Percentiles rank a stretch among this genome's conserved stretches.
Conservation (phyloP, 2,113 vertebrate genomes). For the Petrocephalus microphthalmus region DNA sequence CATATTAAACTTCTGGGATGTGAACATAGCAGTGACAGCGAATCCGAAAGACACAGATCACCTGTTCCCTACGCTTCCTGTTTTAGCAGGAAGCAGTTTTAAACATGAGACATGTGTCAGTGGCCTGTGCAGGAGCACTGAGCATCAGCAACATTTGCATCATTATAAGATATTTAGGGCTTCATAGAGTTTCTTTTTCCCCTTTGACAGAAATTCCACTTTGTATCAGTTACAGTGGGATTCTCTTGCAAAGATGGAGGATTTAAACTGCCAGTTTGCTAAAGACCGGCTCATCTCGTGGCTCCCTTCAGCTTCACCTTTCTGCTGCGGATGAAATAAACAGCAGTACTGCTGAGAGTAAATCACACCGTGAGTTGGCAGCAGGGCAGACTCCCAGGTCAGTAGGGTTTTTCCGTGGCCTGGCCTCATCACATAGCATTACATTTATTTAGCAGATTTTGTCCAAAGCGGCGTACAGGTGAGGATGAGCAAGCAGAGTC, state of each 20-base stretch:
- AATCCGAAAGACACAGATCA: not conserved
- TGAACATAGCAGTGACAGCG: not conserved
- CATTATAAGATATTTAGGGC: not conserved
- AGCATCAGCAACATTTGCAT: not conserved
- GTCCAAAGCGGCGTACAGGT: not conserved
- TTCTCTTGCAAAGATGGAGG: not conserved
- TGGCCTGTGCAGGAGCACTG: not conserved
- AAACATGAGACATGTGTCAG: not conserved
- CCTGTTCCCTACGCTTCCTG: not conserved
- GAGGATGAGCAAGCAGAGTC: not conserved
- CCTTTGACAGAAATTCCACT: not conserved
- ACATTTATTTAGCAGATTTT: not conserved
- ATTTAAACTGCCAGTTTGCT: conserved; percentile 1
- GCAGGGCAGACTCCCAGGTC: not conserved
- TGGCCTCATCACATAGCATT: not conserved
- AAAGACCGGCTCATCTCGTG: not conserved
- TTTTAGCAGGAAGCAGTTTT: not conserved
- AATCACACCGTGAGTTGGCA: not conserved
- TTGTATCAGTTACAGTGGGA: not conserved
- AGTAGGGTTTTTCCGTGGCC: not conserved
- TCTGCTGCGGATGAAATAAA: not conserved
- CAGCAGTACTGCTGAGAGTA: not conserved
- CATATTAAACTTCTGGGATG: not conserved
- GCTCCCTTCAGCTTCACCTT: not conserved
- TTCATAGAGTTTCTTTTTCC: not conserved